Percentiles rank a stretch among this genome's conserved stretches.
phyloP scores from a whole-genome alignment of 2,113 vertebrate species.

The Meleagris gallopavo region DNA sequence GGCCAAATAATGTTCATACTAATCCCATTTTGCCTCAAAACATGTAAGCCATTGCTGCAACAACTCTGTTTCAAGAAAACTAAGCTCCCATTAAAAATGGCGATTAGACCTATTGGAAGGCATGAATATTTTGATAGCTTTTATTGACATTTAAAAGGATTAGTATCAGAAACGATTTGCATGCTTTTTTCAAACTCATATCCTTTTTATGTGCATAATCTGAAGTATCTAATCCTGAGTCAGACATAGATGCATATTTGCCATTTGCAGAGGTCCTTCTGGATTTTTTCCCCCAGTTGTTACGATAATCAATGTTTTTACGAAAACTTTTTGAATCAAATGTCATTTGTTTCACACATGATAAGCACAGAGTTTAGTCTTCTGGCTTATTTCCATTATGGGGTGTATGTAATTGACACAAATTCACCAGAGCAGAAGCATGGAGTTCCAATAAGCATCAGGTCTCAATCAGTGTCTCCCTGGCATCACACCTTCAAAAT shows the following conservation, averaged over 20 bases:
- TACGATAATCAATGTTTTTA: neutral
- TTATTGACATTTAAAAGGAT: neutral
- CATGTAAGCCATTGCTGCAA: neutral
- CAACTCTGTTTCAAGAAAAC: neutral
- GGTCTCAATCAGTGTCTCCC: neutral
- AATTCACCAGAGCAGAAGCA: neutral
- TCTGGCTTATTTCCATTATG: neutral
- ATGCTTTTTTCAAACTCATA: neutral
- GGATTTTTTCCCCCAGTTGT: neutral
- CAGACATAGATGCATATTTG: neutral
- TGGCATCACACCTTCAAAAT: neutral
- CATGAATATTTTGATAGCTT: neutral
- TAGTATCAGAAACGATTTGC: neutral
- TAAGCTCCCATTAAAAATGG: neutral
- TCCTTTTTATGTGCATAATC: neutral
- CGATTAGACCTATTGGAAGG: neutral
- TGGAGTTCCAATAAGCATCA: neutral
- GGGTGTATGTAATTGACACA: neutral
- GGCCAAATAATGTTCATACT: neutral
- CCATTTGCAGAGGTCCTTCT: neutral
- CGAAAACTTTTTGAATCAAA: neutral
- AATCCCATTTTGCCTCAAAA: neutral
- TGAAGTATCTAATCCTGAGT: neutral
- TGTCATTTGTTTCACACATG: neutral
- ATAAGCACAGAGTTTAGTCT: neutral